Conservation (phyloP, 2,113 vertebrate species). For the Oreochromis spilurus region DNA sequence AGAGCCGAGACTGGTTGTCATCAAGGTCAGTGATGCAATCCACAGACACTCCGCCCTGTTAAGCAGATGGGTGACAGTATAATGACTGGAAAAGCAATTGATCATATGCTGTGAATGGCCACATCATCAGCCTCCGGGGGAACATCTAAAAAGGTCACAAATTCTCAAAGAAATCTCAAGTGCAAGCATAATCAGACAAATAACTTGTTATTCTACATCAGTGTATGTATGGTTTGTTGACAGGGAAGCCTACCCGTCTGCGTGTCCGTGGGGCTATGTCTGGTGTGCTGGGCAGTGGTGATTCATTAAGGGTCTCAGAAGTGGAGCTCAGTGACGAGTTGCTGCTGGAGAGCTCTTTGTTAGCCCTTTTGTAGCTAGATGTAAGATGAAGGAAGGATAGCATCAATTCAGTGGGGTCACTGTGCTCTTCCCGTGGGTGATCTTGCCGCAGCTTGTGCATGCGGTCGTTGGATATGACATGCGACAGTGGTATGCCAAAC, state of each 20-base stretch:
- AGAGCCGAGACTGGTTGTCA: constrained; percentile 89
- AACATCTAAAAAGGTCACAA: constrained; percentile 8
- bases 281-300: constrained; percentile 78
- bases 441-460: constrained; percentile 89
- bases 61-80: constrained; percentile 14
- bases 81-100: not conserved
- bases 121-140: not conserved
- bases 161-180: not conserved
- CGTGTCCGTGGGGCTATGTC: constrained; percentile 81
- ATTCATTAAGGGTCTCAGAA: constrained; percentile 89
- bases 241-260: constrained; percentile 79
- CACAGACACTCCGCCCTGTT: constrained; percentile 95
- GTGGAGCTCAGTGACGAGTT: constrained; percentile 98
- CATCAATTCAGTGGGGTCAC: constrained; percentile 83
- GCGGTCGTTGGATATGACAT: constrained; percentile 94
- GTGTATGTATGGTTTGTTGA: not conserved
- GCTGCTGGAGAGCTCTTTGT: constrained; percentile 97
- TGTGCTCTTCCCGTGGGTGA: constrained; percentile 81
- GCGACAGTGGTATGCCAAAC: constrained; percentile 91
- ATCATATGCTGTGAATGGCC: not conserved
- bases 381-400: constrained; percentile 86
- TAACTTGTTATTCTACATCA: not conserved
- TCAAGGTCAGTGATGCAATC: constrained; percentile 98
- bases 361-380: constrained; percentile 79
- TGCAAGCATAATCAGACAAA: not conserved